phyloP scores from a whole-genome alignment of 2,888 invertebrate genomes.

The Hoplodrina ambigua region DNA sequence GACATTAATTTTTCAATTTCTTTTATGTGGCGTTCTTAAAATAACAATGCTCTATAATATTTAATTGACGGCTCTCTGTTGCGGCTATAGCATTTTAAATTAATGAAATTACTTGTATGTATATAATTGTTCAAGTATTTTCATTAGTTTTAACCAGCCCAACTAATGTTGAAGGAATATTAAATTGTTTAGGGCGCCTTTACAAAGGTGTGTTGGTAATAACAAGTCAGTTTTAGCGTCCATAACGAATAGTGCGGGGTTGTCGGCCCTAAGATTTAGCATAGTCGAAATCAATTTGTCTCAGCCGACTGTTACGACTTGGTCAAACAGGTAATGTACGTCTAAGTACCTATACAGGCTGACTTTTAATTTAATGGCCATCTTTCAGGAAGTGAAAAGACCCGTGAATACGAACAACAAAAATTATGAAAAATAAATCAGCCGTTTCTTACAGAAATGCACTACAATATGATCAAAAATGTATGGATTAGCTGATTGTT shows the following conservation, averaged over 20 bases:
- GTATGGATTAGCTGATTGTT: no score
- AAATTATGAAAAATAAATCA: no score
- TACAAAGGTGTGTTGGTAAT: conserved; percentile 45
- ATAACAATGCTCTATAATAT: conserved; percentile 7
- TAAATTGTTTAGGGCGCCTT: conserved; percentile 53
- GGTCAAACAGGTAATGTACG: conserved; percentile 30
- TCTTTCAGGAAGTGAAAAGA: no score
- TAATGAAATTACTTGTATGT: conserved; percentile 13
- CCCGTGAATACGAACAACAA: no score
- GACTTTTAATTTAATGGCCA: conserved; percentile 11
- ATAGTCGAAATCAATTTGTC: conserved; percentile 54
- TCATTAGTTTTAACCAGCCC: conserved; percentile 51
- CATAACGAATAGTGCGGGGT: conserved; percentile 48
- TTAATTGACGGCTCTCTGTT: neutral
- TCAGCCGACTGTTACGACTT: conserved; percentile 47
- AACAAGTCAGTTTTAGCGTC: conserved; percentile 50
- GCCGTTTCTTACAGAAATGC: no score
- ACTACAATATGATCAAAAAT: no score
- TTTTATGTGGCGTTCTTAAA: neutral
- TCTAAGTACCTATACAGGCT: conserved; percentile 7
- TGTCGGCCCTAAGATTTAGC: conserved; percentile 53
- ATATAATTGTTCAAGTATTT: conserved; percentile 19
- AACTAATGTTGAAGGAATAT: conserved; percentile 42
- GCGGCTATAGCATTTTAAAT: neutral
- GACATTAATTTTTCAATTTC: neutral